Evolutionary conservation across 2,797 vertebrate genomes (phyloP), one percentile per base, ranked within the genome.

Genomic region (Trachurus trachurus): DNA sequence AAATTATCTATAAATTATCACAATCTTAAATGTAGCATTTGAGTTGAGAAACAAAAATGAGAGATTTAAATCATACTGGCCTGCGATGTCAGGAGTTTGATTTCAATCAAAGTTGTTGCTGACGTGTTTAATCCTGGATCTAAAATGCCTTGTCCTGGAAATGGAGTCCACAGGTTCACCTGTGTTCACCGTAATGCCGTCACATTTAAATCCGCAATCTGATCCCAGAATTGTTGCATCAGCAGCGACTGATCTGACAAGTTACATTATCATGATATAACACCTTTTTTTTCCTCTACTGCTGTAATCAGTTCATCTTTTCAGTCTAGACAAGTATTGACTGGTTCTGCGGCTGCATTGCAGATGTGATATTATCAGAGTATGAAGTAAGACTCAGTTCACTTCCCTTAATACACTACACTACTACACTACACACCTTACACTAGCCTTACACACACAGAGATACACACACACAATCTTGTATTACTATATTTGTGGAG

Each of bases 251-350:
- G 34, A 65, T 66, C 15, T 64, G 29, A 70, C 34, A 37, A 10
- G 1, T 73, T 66, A 61, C 45, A 74, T 75, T 40, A 73, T 64
- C 12, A 4, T 54, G 49, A 71, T 40, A 37, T 15, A 53, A 85
- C 37, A 13, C 7, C 11, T 53, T 63, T 21, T 56, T 21, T 9
- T 5, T 6, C 1, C 13, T 76, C 40, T 44, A 31, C 57, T 47
- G 29, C 70, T 82, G 15, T 58, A 19, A 42, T 44, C n/a, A 59
- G 19, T 22, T 76, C 45, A 49, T 62, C 42, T 50, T 54, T 2
- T 64, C 54, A 12, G 80, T 88, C 86, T 87, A 82, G 83, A 86
- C 76, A 78, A 49, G 31, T 85, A 93, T 91, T 67, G 88, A 87
- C 53, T 45, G 65, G 42, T 52, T 54, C 54, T 83, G 67, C 11